These are phyloP conservation scores for Numenius arquata DNA, from an alignment of 2,113 vertebrate species.

Conservation along the genomic window DNA sequence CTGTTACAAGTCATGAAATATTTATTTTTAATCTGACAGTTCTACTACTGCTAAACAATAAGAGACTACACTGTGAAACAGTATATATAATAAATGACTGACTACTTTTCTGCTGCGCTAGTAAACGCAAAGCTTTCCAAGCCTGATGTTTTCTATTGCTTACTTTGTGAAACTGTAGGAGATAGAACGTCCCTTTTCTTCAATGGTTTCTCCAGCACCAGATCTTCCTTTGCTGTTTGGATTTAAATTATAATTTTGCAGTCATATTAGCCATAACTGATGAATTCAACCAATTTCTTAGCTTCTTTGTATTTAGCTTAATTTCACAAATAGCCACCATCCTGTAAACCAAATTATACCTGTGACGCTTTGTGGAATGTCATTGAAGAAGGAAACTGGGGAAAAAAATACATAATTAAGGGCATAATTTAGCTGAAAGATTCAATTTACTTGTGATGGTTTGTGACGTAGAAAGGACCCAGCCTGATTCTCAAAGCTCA, in stretches of 20 bases:
- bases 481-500: not conserved
- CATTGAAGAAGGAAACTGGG: not conserved
- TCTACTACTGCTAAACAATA: constrained; percentile 44
- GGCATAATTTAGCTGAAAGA: not conserved
- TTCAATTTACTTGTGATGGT: not conserved
- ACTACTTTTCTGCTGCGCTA: constrained; percentile 31
- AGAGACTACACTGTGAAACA: constrained; percentile 19
- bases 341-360: not conserved
- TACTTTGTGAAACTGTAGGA: not conserved
- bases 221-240: not conserved
- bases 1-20: constrained; percentile 41
- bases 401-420: not conserved
- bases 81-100: constrained; percentile 51
- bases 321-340: not conserved
- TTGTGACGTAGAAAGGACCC: not conserved
- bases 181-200: not conserved
- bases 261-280: not conserved
- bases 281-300: not conserved
- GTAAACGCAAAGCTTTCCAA: constrained; percentile 9
- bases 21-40: constrained; percentile 64
- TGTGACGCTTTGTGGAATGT: not conserved
- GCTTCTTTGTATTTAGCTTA: not conserved
- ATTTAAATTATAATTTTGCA: not conserved
- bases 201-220: not conserved
- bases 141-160: not conserved